phyloP scores from a whole-genome alignment of 2,113 vertebrate species.

The Labrus mixtus region DNA sequence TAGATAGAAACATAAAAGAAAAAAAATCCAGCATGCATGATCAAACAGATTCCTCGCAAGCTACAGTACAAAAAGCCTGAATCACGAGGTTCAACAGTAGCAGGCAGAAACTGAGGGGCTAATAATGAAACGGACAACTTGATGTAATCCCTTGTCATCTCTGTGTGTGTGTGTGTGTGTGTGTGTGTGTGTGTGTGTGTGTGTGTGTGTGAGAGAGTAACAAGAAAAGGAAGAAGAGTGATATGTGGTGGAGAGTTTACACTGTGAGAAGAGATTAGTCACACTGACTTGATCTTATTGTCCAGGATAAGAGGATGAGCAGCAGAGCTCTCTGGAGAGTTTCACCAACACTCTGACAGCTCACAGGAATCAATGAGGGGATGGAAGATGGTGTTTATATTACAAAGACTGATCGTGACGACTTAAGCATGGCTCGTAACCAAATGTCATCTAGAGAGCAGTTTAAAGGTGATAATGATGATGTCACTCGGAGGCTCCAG shows the following conservation, averaged over 20 bases:
- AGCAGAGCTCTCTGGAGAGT: slow-evolving; percentile 64
- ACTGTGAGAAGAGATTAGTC: slow-evolving; percentile 72
- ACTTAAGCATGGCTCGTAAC: slow-evolving; percentile 36
- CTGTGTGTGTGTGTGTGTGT: slow-evolving; percentile 48
- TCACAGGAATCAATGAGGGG: slow-evolving; percentile 72
- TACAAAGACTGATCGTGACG: slow-evolving; percentile 52
- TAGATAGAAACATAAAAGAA: slow-evolving; percentile 29
- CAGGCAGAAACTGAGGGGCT: slow-evolving; percentile 31
- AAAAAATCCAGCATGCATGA: slow-evolving; percentile 6
- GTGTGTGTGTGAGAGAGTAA: slow-evolving; percentile 52
- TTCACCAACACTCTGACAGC: slow-evolving; percentile 62
- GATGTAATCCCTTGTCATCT: slow-evolving; percentile 65
- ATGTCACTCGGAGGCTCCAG: background rate
- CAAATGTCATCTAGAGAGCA: slow-evolving; percentile 6
- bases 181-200: slow-evolving; percentile 54
- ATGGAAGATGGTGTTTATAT: slow-evolving; percentile 51
- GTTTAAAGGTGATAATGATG: slow-evolving; percentile 9
- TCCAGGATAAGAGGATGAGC: slow-evolving; percentile 77
- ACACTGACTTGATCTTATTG: slow-evolving; percentile 77
- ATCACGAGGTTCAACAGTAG: slow-evolving; percentile 35
- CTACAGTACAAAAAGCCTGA: slow-evolving; percentile 28
- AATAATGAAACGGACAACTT: slow-evolving; percentile 48
- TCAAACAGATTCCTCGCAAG: slow-evolving; percentile 30
- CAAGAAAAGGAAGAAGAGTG: slow-evolving; percentile 53
- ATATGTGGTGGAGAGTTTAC: slow-evolving; percentile 63